Evolutionary conservation across 2,113 vertebrate genomes (phyloP).

Genomic region (Vulpes lagopus): DNA sequence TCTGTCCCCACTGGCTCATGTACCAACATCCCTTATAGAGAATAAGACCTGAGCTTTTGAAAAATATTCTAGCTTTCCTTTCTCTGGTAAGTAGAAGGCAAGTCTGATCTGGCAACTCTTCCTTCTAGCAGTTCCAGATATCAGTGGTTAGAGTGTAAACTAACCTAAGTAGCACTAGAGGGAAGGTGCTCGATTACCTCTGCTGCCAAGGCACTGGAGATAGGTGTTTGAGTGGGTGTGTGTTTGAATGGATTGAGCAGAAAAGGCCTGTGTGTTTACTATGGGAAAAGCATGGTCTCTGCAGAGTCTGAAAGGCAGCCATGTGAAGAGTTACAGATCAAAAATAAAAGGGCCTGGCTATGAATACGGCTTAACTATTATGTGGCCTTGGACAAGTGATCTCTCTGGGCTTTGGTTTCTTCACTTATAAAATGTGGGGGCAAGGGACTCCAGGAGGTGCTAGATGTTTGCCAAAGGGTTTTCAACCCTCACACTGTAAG

Average conservation of each 20-base stretch:
- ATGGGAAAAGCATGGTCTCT: background rate
- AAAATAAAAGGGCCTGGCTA: background rate
- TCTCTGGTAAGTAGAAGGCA: constrained; percentile 1
- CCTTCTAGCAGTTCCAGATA: background rate
- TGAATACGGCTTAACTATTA: background rate
- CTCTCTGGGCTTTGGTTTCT: background rate
- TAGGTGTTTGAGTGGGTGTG: background rate
- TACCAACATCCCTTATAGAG: background rate
- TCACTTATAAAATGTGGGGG: background rate
- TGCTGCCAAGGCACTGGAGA: background rate
- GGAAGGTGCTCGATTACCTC: background rate
- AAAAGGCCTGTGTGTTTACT: background rate
- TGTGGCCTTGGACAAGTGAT: background rate
- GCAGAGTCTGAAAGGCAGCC: background rate
- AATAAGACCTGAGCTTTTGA: background rate
- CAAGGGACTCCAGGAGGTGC: background rate
- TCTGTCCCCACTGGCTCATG: background rate
- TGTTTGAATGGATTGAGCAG: background rate
- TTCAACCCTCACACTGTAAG: background rate
- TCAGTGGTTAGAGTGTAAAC: background rate
- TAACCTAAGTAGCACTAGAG: background rate
- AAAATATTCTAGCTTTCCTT: constrained; percentile 23
- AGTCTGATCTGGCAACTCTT: constrained; percentile 33
- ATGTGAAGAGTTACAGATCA: background rate
- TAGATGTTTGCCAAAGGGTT: background rate